Conservation (phyloP, 2,113 vertebrate genomes). For the Otis tarda region DNA sequence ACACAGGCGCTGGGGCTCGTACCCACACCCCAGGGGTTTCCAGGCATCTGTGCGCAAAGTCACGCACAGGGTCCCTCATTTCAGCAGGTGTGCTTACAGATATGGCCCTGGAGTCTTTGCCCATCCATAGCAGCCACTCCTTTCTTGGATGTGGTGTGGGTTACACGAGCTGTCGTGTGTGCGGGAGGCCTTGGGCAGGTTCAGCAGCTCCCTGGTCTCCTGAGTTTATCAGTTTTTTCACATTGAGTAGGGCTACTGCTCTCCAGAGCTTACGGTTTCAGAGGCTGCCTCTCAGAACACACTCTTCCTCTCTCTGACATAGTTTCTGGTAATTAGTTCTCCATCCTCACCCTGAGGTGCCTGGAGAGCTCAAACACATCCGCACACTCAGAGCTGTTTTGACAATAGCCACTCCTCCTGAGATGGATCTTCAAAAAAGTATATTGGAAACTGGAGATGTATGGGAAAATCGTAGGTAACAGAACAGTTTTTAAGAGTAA, state of each 20-base stretch:
- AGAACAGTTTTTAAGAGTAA: background rate
- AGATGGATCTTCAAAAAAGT: background rate
- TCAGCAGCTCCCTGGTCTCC: background rate
- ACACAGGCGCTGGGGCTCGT: background rate
- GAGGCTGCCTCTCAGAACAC: background rate
- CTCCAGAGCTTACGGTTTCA: background rate
- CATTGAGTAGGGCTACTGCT: background rate
- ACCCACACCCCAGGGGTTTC: background rate
- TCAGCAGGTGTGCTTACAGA: background rate
- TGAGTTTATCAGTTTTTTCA: background rate
- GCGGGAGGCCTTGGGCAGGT: background rate
- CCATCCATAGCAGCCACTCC: accelerated
- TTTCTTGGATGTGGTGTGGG: background rate
- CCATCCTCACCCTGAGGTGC: background rate
- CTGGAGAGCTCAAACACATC: background rate
- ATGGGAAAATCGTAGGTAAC: background rate
- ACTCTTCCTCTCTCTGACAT: accelerated
- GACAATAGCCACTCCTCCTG: background rate
- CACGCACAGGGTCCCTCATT: accelerated
- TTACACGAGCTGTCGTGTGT: accelerated
- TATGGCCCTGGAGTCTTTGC: background rate
- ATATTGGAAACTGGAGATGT: background rate
- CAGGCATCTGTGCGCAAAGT: background rate
- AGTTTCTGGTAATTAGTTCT: background rate
- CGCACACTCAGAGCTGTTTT: background rate